Evolutionary conservation across 2,888 invertebrate species (phyloP), one percentile per base, ranked within the genome.

Genomic region (Plagodis pulveraria): DNA sequence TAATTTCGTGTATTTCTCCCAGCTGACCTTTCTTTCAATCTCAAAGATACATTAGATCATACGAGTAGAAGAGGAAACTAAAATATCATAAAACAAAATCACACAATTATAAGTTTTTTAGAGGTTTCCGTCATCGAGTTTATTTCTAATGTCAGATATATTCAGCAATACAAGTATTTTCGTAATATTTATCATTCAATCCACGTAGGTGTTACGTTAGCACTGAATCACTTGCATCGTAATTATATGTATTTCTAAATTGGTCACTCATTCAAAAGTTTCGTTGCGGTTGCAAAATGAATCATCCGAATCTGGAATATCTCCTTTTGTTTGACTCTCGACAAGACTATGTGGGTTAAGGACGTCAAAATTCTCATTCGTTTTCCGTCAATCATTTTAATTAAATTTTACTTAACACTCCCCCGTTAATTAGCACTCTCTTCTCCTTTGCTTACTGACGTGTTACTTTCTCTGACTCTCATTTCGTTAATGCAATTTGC

Each of bases 221-320:
- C 56, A 62, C 63, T 66, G 66, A 68, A 55, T 68, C 58, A 67
- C 58, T 62, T 57, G 54, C 53, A 57, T 56, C 55, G 59, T 56
- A 66, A 67, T 66, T 55, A 56, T 48, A 48, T 55, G 50, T 41
- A 48, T 41, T 50, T 65, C 57, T 62, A 60, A 64, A 58, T 62
- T 56, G 47, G 62, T 48, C 42, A 47, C 73, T 65, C 78, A 76
- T 75, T 78, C 73, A 76, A 74, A 70, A 63, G 60, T 62, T 73
- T 71, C 66, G 71, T 73, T 72, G 72, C 72, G 69, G 63, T 64
- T 60, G 55, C 58, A 54, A 56, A 56, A 50, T 71, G 65, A 67
- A 60, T 76, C 71, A 76, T 44, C 66, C 65, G 63, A 71, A 72
- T 72, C 72, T 74, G 72, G 67, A 70, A 66, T 71, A 71, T 65